Conservation (phyloP, 2,113 vertebrate genomes). For the Phylloscopus trochilus region DNA sequence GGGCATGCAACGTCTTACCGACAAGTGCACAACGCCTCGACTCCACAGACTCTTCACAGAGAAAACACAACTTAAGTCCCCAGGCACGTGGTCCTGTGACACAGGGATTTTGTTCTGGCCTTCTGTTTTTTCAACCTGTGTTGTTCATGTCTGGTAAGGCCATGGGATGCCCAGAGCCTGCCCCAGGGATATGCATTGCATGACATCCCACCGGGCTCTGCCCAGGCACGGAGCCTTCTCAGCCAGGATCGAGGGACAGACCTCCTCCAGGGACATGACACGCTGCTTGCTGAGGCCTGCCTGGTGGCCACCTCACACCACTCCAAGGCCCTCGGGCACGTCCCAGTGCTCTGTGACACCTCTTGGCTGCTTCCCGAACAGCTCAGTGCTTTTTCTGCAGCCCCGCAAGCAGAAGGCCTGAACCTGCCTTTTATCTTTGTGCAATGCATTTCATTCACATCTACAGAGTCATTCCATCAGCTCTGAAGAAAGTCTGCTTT, state of each 20-base stretch:
- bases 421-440: neutral
- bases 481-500: neutral
- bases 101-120: neutral
- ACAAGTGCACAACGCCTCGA: fast-evolving
- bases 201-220: neutral
- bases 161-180: neutral
- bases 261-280: neutral
- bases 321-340: fast-evolving
- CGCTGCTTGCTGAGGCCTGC: neutral
- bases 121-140: neutral
- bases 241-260: neutral
- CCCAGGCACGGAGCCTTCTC: fast-evolving
- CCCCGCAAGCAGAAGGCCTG: fast-evolving
- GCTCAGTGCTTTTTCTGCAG: neutral
- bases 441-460: neutral
- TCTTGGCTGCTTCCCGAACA: neutral
- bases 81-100: neutral
- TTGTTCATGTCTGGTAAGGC: neutral
- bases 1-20: neutral
- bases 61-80: neutral
- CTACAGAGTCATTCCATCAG: neutral
- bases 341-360: neutral
- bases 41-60: neutral
- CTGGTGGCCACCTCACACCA: neutral
- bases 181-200: neutral